Base-by-base conservation (phyloP, 1,140 invertebrate species). In the Manduca sexta region DNA sequence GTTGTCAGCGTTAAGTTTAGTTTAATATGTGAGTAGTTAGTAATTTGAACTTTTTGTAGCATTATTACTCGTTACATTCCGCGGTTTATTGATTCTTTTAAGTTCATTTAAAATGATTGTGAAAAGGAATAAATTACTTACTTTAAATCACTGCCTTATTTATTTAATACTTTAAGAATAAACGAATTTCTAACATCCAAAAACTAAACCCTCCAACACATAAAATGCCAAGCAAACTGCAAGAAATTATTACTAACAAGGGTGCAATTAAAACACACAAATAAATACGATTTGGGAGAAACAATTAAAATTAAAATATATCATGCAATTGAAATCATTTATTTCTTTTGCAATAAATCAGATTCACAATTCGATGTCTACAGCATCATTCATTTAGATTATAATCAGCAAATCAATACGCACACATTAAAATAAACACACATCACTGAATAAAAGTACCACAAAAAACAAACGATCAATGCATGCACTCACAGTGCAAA, bases 51-150 rank as follows among this genome's bases (percentile, higher is more conserved):
- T 52, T 53, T 41, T 53, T 63, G 54, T 53, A 57, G 59, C 64
- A 70, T 55, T 52, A 52, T 57, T 61, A 61, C 56, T 69, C 59
- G 37, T 69, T 71, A 76, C 73, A 76, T 76, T 76, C 73, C 73
- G 57, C 62, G 64, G 46, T 60, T 26, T 26, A 26, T 5, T 26
- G 21, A 26, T 26, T 56, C 42, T 26, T 31, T 56, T 68, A 61
- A 57, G 55, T 54, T 65, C 37, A 49, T 63, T 60, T 47, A 62
- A 60, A 64, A 44, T 49, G 51, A 52, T 55, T 60, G 53, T 69
- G 56, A 62, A 61, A 60, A 56, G 39, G 56, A 56, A 55, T 51
- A 56, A 56, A 45, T 45, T 49, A 50, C 35, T 31, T 45, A 52
- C 42, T 42, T 5, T 33, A 33, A 41, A 4, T 51, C 13, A 49